phyloP scores from a whole-genome alignment of 2,797 vertebrate species.

The Rhinichthys osculus region DNA sequence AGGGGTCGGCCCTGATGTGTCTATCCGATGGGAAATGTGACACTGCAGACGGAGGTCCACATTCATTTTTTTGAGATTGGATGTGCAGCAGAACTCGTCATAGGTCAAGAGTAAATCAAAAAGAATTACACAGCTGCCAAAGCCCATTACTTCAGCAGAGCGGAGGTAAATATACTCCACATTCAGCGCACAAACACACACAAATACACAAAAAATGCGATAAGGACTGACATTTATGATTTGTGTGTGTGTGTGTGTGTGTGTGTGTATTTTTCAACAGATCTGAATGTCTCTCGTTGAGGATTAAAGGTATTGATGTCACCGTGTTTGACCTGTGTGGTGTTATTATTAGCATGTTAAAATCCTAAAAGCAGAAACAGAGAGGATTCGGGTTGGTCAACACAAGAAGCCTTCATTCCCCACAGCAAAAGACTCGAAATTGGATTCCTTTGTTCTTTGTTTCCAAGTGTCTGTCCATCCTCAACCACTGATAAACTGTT shows the following conservation, averaged over 20 bases:
- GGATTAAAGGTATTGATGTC: conserved; percentile 38
- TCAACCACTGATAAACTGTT: conserved; percentile 44
- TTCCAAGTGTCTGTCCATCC: conserved; percentile 22
- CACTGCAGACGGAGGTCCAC: conserved; percentile 51
- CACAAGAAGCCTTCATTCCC: conserved; percentile 8
- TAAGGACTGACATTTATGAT: conserved; percentile 26
- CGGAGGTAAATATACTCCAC: conserved; percentile 62
- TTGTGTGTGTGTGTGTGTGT: background rate
- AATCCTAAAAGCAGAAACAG: background rate
- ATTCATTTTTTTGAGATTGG: conserved; percentile 40
- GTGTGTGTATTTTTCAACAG: background rate
- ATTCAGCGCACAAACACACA: conserved; percentile 14
- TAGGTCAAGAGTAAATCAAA: conserved; percentile 79
- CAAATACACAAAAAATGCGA: conserved; percentile 25
- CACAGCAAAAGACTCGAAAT: conserved; percentile 24
- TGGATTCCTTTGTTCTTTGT: conserved; percentile 44
- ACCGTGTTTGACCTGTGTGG: background rate
- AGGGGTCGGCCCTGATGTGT: conserved; percentile 49
- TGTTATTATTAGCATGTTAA: conserved; percentile 19
- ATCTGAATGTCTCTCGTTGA: background rate
- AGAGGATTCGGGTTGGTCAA: background rate
- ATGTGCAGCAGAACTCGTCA: conserved; percentile 66
- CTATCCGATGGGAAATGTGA: conserved; percentile 48
- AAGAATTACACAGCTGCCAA: conserved; percentile 82
- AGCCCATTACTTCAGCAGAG: conserved; percentile 75